These are phyloP conservation scores for Fulica atra DNA, from an alignment of 2,113 vertebrate species.

Conservation along the genomic window DNA sequence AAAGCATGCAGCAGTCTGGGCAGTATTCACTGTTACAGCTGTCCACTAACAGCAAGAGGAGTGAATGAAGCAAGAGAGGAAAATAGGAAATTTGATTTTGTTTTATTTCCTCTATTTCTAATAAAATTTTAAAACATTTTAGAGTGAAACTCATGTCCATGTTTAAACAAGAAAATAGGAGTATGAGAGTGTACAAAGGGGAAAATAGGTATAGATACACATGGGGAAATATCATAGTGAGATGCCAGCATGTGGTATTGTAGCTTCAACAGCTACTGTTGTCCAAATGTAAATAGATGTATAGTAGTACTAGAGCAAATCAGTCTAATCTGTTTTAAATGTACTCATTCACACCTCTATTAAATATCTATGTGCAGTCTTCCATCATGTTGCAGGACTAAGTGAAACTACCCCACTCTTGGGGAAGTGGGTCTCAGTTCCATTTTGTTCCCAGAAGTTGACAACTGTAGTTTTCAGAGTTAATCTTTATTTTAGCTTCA, in stretches of 20 bases:
- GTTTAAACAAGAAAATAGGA: neutral
- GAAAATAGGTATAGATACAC: neutral
- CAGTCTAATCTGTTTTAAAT: neutral
- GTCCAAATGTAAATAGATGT: neutral
- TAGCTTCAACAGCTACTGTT: neutral
- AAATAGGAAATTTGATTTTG: rapidly evolving
- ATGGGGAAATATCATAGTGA: neutral
- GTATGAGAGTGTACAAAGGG: neutral
- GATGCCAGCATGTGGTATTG: neutral
- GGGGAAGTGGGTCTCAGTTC: neutral
- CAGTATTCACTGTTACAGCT: neutral
- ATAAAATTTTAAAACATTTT: neutral
- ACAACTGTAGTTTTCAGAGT: neutral
- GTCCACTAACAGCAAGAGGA: neutral
- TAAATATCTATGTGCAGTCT: neutral
- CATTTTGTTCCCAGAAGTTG: neutral
- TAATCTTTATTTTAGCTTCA: neutral
- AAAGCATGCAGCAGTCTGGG: neutral
- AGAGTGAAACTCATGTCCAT: neutral
- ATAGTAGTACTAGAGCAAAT: neutral
- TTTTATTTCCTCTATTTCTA: neutral
- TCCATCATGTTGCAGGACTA: neutral
- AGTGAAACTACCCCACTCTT: rapidly evolving
- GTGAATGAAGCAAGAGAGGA: neutral
- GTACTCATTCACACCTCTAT: neutral